Evolutionary conservation across 2,888 invertebrate genomes (phyloP).

Genomic region (Hydrotaea cyrtoneurina): DNA sequence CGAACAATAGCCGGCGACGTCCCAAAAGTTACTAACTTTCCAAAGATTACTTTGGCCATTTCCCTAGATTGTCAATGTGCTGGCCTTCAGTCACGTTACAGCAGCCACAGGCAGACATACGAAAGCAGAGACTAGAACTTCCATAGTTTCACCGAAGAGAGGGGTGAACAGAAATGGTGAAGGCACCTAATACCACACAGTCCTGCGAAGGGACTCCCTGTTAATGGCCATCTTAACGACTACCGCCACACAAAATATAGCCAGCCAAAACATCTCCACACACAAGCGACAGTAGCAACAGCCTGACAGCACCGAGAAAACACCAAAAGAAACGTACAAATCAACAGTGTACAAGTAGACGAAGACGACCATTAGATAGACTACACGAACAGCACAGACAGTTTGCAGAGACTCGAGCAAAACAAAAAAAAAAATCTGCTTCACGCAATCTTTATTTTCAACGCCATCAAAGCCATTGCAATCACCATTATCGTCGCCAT

Average conservation of each 20-base stretch:
- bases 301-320: constrained; percentile 48
- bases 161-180: constrained; percentile 2
- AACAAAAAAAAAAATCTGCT: constrained; percentile 69
- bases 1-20: constrained; percentile 76
- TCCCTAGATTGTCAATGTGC: constrained; percentile 70
- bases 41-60: constrained; percentile 74
- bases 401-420: constrained; percentile 31
- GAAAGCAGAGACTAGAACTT: constrained; percentile 20
- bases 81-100: constrained; percentile 70
- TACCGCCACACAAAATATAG: constrained; percentile 39
- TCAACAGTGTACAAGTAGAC: constrained; percentile 64
- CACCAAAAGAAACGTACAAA: constrained; percentile 43
- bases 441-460: constrained; percentile 78
- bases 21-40: constrained; percentile 78
- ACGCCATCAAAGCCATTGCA: constrained; percentile 80
- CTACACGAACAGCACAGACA: constrained; percentile 35
- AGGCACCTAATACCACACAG: constrained; percentile 12
- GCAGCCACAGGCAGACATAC: constrained; percentile 13
- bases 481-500: constrained; percentile 80
- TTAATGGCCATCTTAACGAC: constrained; percentile 33
- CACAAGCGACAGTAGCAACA: constrained; percentile 58
- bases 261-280: constrained; percentile 14
- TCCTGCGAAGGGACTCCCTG: constrained; percentile 29
- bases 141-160: constrained; percentile 3
- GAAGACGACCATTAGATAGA: constrained; percentile 59